Percentiles rank a stretch among this genome's conserved stretches.
phyloP scores from a whole-genome alignment of 1,140 invertebrate species.

The Sitobion miscanthi region DNA sequence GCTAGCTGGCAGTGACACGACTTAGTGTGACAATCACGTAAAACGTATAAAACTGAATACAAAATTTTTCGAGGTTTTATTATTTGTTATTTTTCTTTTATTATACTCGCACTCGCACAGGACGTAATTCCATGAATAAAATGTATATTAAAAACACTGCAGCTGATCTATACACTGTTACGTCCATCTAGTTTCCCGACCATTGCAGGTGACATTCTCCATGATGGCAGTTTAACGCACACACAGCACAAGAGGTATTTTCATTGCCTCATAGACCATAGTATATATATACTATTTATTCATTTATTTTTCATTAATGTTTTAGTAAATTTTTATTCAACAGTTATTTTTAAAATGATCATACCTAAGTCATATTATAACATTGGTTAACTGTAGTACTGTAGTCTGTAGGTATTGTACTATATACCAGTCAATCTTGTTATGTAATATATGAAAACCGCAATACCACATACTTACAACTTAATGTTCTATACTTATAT shows the following conservation, averaged over 20 bases:
- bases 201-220: background rate
- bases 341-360: background rate
- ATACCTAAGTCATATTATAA: background rate
- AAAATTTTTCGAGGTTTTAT: background rate
- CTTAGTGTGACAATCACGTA: conserved; percentile 22
- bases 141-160: background rate
- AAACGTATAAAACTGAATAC: background rate
- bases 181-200: background rate
- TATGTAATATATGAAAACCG: background rate
- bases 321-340: background rate
- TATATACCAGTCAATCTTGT: background rate
- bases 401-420: background rate
- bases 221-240: background rate
- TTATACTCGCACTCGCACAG: background rate
- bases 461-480: background rate
- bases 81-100: background rate
- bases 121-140: background rate
- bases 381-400: background rate
- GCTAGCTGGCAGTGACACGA: background rate
- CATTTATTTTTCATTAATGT: background rate
- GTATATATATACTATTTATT: background rate
- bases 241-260: background rate
- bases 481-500: background rate
- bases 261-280: background rate
- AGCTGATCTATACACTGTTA: background rate